These are phyloP conservation scores for Lineus longissimus DNA, from an alignment of 1,140 invertebrate genomes.

Conservation along the genomic window DNA sequence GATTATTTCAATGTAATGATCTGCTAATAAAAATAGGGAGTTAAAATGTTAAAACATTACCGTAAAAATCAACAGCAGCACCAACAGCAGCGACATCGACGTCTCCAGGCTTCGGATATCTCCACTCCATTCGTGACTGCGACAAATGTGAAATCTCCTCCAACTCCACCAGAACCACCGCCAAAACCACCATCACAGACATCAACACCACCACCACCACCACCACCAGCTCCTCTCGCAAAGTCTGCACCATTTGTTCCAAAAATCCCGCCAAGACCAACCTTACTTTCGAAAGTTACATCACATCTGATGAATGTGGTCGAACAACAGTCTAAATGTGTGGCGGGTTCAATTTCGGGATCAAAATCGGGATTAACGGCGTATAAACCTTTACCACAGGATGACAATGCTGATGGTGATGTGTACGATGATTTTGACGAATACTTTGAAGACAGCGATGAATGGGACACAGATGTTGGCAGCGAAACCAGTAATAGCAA, in stretches of 20 bases:
- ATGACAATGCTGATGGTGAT: too few species aligned
- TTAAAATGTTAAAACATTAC: not conserved
- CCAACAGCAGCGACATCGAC: not conserved
- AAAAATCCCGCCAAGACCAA: not conserved
- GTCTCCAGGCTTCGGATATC: not conserved
- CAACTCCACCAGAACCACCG: too few species aligned
- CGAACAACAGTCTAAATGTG: not conserved
- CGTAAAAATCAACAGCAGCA: not conserved
- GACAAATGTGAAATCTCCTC: too few species aligned
- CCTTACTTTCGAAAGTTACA: not conserved
- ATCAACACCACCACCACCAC: not conserved
- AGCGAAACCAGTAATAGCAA: not conserved
- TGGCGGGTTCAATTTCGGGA: too few species aligned
- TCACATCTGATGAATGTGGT: not conserved
- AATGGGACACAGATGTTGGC: not conserved
- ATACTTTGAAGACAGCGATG: constrained; percentile 1
- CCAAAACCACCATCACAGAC: too few species aligned
- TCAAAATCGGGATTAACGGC: not conserved
- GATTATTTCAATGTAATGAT: constrained; percentile 5
- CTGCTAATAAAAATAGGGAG: not conserved
- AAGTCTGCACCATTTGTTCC: not conserved
- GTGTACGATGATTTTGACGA: not conserved
- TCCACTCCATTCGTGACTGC: not conserved
- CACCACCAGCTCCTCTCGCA: not conserved
- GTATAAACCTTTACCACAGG: constrained; percentile 1